These are phyloP conservation scores for Tachysurus fulvidraco DNA, from an alignment of 2,113 vertebrate genomes.

Conservation along the genomic window DNA sequence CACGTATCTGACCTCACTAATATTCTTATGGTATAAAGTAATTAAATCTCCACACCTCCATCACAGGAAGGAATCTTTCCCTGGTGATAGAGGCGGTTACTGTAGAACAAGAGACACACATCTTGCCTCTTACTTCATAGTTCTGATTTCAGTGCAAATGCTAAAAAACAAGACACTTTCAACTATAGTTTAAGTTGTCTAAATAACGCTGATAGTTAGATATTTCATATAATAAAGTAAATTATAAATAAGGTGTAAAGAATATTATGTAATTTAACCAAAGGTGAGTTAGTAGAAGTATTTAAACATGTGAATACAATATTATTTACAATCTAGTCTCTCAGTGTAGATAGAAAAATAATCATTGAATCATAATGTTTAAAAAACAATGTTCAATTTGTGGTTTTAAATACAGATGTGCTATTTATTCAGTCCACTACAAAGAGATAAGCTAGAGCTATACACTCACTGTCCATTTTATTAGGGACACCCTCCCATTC, in stretches of 20 bases:
- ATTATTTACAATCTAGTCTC: conserved; percentile 4
- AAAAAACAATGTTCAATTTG: neutral
- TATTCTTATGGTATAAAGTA: neutral
- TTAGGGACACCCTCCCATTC: too few species aligned
- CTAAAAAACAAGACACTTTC: neutral
- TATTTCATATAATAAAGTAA: neutral
- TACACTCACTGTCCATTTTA: neutral
- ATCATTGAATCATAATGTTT: neutral
- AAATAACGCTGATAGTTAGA: neutral
- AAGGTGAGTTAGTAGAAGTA: neutral
- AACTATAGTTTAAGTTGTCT: neutral
- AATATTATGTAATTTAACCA: neutral
- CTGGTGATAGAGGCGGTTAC: neutral
- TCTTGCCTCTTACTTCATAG: neutral
- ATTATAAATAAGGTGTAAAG: neutral
- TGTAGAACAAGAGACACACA: neutral
- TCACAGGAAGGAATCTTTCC: neutral
- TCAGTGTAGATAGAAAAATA: neutral
- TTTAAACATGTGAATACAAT: neutral
- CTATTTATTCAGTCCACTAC: neutral
- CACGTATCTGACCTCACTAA: neutral
- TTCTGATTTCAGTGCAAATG: neutral
- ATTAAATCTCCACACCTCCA: conserved; percentile 1
- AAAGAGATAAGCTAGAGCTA: neutral
- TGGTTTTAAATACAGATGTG: neutral